phyloP scores from a whole-genome alignment of 1,140 invertebrate genomes.

The Solen grandis region DNA sequence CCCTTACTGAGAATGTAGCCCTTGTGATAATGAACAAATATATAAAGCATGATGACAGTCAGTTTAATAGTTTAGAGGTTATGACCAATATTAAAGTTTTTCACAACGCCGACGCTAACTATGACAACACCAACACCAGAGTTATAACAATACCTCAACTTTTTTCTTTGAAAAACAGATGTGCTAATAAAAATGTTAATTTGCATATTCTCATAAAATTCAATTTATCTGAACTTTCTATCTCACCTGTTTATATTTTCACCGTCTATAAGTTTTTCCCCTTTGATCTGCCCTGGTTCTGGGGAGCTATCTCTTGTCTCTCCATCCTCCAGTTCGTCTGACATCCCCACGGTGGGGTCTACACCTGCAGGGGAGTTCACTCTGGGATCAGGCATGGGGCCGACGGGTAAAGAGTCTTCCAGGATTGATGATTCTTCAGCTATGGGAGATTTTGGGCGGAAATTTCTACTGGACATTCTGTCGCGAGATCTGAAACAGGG shows the following conservation, averaged over 20 bases:
- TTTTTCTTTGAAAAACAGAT: too few relatives aligned
- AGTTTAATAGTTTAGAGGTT: too few relatives aligned
- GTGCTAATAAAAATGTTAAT: neutral
- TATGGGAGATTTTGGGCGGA: neutral
- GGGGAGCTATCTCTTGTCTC: constrained; percentile 48
- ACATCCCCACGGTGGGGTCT: neutral
- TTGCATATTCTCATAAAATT: neutral
- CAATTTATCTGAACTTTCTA: neutral
- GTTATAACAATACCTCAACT: too few relatives aligned
- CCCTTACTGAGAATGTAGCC: neutral
- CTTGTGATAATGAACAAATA: too few relatives aligned
- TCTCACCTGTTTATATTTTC: neutral
- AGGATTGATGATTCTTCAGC: neutral
- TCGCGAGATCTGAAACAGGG: too few relatives aligned
- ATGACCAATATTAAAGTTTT: too few relatives aligned
- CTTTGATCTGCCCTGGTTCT: constrained; percentile 49
- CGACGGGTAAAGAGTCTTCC: neutral
- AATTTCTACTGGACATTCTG: neutral
- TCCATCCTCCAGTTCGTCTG: constrained; percentile 14
- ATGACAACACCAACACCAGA: too few relatives aligned
- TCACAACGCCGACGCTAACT: too few relatives aligned
- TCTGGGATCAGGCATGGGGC: neutral
- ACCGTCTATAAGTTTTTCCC: constrained; percentile 20
- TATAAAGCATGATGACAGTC: neutral
- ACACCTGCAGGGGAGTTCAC: constrained; percentile 36